These are phyloP conservation scores for Microcebus griseorufus DNA, from an alignment of 2,113 vertebrate species.

Conservation along the genomic window DNA sequence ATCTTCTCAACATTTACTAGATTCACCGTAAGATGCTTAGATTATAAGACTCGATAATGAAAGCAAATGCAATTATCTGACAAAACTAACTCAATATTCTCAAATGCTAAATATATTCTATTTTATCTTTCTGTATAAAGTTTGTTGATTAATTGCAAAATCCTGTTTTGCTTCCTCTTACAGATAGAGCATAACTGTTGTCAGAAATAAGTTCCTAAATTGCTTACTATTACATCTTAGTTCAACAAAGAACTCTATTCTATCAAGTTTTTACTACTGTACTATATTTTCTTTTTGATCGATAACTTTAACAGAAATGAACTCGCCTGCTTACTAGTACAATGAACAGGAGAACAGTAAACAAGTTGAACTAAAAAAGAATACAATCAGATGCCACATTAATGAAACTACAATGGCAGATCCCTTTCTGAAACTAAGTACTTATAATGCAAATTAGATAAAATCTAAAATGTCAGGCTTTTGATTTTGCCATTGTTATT, in stretches of 20 bases:
- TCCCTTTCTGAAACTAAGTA: not conserved
- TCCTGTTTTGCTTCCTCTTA: not conserved
- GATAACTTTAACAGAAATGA: not conserved
- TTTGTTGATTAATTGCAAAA: not conserved
- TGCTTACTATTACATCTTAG: not conserved
- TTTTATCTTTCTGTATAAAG: not conserved
- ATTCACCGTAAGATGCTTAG: not conserved
- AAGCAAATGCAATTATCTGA: not conserved
- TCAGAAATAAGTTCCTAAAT: not conserved
- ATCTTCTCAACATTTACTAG: not conserved
- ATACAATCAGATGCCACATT: not conserved
- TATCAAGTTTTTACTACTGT: not conserved
- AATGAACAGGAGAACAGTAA: not conserved
- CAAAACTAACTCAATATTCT: not conserved
- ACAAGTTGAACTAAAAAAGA: not conserved
- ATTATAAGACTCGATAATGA: not conserved
- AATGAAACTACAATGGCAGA: not conserved
- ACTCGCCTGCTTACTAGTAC: not conserved
- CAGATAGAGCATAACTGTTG: not conserved
- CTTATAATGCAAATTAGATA: conserved; percentile 22
- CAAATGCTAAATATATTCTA: not conserved
- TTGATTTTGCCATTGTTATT: not conserved
- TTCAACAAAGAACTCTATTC: not conserved
- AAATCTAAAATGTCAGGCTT: not conserved
- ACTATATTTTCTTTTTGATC: not conserved